These are phyloP conservation scores for Erythrocercus mccallii DNA, from an alignment of 2,113 vertebrate genomes.

Conservation along the genomic window DNA sequence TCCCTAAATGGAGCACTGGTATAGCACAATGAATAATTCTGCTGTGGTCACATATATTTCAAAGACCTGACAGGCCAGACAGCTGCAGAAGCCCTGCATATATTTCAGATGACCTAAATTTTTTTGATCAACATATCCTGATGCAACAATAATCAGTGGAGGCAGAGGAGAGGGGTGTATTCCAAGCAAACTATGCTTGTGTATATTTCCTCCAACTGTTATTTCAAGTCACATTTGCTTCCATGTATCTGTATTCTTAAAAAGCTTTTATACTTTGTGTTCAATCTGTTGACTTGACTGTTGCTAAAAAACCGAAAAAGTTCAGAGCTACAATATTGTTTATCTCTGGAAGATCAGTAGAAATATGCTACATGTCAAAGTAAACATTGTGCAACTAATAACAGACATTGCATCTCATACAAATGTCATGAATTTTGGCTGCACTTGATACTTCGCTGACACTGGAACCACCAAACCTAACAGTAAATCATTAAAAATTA, in stretches of 20 bases:
- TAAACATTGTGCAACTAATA: rapidly evolving
- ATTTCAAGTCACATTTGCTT: background rate
- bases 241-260: background rate
- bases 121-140: background rate
- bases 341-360: background rate
- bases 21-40: background rate
- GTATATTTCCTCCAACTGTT: background rate
- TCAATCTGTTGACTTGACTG: background rate
- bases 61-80: background rate
- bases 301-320: background rate
- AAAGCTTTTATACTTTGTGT: background rate
- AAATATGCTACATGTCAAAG: background rate
- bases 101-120: background rate
- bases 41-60: background rate
- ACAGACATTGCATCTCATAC: background rate
- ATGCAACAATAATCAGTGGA: background rate
- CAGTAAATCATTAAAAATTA: background rate
- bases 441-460: background rate
- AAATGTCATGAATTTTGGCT: background rate
- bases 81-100: background rate
- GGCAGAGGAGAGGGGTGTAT: background rate
- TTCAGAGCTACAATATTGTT: background rate
- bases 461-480: background rate
- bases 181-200: background rate
- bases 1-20: background rate